Evolutionary conservation across 1,140 invertebrate genomes (phyloP).

Genomic region (Drosophila bocki): DNA sequence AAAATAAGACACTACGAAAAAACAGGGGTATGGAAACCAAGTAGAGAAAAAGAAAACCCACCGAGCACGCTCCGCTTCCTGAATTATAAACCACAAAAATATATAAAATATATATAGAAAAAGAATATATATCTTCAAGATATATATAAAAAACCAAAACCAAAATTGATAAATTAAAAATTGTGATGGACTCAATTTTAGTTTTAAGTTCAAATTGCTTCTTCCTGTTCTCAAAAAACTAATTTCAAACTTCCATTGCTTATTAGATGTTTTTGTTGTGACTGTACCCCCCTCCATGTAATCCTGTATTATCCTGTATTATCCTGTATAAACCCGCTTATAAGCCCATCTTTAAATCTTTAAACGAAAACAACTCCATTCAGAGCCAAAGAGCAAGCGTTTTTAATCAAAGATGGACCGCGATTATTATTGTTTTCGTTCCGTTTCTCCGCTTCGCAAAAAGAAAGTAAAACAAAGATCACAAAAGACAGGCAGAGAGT

Average conservation of each 20-base stretch:
- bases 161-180: constrained; percentile 80
- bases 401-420: constrained; percentile 84
- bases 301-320: constrained; percentile 28
- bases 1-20: constrained; percentile 16
- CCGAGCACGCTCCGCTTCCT: constrained; percentile 52
- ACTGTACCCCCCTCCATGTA: constrained; percentile 24
- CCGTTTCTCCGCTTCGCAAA: constrained; percentile 51
- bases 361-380: background rate
- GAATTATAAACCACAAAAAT: constrained; percentile 8
- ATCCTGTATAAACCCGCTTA: background rate
- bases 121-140: constrained; percentile 42
- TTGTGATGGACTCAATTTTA: constrained; percentile 85
- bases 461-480: constrained; percentile 4
- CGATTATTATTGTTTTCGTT: constrained; percentile 57
- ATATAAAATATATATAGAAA: constrained; percentile 34
- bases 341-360: background rate
- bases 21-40: constrained; percentile 34
- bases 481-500: background rate
- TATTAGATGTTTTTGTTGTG: constrained; percentile 49
- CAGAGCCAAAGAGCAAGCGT: constrained; percentile 78
- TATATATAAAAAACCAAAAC: constrained; percentile 27
- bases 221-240: constrained; percentile 42
- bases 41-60: constrained; percentile 46
- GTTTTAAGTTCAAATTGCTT: constrained; percentile 75
- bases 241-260: constrained; percentile 50